These are phyloP conservation scores for Megaceryle alcyon DNA, from an alignment of 2,797 vertebrate genomes.

Conservation along the genomic window DNA sequence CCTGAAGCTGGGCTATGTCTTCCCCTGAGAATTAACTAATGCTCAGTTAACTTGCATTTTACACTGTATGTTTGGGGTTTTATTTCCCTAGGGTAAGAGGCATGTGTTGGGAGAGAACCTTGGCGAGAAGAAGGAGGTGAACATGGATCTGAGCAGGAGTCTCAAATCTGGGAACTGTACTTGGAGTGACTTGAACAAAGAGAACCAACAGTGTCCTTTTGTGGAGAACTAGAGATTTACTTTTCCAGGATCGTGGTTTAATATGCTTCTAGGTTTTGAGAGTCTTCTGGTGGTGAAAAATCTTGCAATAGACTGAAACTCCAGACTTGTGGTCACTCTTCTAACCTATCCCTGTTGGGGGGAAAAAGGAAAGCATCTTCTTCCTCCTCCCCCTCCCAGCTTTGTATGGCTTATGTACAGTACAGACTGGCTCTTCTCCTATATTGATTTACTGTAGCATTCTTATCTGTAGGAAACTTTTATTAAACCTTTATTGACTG, in stretches of 20 bases:
- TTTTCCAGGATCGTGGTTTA: not conserved
- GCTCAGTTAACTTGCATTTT: not conserved
- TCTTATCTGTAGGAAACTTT: slow-evolving; percentile 5
- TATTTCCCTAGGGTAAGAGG: slow-evolving; percentile 67
- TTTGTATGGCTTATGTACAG: not conserved
- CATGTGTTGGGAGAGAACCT: slow-evolving; percentile 56
- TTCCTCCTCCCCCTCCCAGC: not conserved
- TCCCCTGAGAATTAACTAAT: not conserved
- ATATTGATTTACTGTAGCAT: not conserved
- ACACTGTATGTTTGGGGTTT: not conserved
- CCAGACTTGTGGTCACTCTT: not conserved
- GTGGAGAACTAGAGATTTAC: slow-evolving; percentile 66
- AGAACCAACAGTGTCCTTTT: slow-evolving; percentile 74
- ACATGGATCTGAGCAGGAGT: slow-evolving; percentile 2
- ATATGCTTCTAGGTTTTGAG: not conserved
- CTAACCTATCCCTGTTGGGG: fast-evolving
- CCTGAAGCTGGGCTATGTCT: not conserved
- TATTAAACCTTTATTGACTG: not conserved
- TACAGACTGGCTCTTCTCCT: not conserved
- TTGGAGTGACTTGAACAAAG: slow-evolving; percentile 76
- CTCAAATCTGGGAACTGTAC: slow-evolving; percentile 57
- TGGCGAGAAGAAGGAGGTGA: slow-evolving; percentile 72
- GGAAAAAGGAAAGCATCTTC: not conserved
- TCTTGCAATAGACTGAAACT: not conserved
- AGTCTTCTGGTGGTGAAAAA: not conserved